Evolutionary conservation across 2,888 invertebrate species (phyloP).

Genomic region (Rosalia funebris): DNA sequence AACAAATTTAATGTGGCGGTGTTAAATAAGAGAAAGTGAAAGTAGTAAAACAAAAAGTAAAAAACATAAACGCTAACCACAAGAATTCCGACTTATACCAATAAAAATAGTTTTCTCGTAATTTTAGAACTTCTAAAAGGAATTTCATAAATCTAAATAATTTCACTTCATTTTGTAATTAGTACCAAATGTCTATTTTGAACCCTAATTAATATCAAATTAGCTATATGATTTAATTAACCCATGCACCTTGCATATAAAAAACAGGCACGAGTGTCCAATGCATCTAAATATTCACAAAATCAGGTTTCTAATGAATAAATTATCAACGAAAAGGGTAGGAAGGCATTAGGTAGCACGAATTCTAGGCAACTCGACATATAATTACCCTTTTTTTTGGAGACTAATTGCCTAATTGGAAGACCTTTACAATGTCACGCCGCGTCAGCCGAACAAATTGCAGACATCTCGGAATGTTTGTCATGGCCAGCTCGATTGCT

Average conservation of each 20-base stretch:
- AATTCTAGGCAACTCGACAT: conserved; percentile 15
- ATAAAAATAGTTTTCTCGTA: no score
- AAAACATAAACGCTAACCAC: no score
- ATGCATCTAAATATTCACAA: conserved; percentile 1
- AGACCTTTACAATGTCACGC: conserved; percentile 43
- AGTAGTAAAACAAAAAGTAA: no score
- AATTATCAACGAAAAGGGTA: conserved; percentile 20
- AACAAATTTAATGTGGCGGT: no score
- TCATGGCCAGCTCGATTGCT: conserved; percentile 45
- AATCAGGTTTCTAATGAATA: conserved; percentile 24
- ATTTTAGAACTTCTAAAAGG: no score
- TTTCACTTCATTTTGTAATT: no score
- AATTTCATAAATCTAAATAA: no score
- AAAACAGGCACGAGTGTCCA: conserved; percentile 10
- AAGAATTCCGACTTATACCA: no score
- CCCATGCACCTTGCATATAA: background rate
- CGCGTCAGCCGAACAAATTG: conserved; percentile 50
- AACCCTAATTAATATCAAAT: background rate
- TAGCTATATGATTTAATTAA: background rate
- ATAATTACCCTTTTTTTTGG: conserved; percentile 36
- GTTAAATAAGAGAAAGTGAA: no score
- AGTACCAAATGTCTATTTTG: background rate
- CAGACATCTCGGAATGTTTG: conserved; percentile 52
- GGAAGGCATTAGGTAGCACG: conserved; percentile 30
- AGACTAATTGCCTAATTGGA: conserved; percentile 47